Percentiles rank a stretch among this genome's conserved stretches.
Conservation (phyloP, 1,140 invertebrate species). For the Berghia stephanieae region DNA sequence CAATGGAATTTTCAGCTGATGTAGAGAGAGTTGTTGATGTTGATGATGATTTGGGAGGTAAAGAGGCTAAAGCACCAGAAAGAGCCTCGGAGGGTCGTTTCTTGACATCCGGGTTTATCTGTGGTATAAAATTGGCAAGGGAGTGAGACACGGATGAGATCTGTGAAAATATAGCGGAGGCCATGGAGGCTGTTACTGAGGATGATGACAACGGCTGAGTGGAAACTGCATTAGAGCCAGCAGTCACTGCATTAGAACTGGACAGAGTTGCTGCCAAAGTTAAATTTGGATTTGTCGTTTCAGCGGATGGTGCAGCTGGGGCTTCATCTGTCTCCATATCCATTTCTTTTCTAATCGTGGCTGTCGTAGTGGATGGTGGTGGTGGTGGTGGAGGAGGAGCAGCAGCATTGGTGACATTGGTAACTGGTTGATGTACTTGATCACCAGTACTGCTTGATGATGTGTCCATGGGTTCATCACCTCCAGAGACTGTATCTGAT, state of each 20-base stretch:
- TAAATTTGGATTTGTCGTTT: background rate
- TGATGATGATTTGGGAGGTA: no score
- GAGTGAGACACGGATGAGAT: constrained; percentile 21
- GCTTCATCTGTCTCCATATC: background rate
- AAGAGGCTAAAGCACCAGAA: no score
- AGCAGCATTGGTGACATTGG: no score
- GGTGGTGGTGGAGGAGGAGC: background rate
- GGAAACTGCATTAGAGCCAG: no score
- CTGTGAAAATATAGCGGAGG: constrained; percentile 22
- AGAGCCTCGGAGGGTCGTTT: background rate
- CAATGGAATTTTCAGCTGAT: background rate
- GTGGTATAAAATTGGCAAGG: constrained; percentile 27
- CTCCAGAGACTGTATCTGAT: no score
- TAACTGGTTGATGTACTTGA: no score
- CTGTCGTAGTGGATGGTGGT: background rate
- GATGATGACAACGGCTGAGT: background rate
- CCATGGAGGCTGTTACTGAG: background rate
- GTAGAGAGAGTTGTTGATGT: background rate
- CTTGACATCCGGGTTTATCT: background rate
- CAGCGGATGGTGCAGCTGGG: background rate
- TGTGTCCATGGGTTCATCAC: background rate
- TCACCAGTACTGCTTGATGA: no score
- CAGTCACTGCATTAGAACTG: no score
- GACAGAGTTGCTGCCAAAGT: background rate
- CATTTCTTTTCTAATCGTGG: background rate